phyloP scores from a whole-genome alignment of 2,113 vertebrate species.

The Peromyscus maniculatus region DNA sequence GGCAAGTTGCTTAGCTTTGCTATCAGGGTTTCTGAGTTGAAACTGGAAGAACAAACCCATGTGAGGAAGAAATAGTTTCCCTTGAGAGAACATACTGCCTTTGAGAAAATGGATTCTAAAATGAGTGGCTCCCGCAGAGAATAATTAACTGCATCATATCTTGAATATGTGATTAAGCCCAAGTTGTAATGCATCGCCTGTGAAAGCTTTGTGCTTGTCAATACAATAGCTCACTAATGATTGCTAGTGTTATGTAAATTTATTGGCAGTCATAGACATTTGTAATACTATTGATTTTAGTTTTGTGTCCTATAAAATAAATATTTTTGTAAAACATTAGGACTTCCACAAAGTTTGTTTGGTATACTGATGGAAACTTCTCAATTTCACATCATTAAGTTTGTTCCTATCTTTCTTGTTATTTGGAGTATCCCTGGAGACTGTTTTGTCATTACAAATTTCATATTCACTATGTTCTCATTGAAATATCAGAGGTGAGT shows the following conservation, averaged over 20 bases:
- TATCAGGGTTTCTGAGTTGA: not conserved
- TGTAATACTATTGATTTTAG: not conserved
- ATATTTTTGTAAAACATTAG: not conserved
- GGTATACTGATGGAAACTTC: not conserved
- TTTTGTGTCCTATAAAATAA: not conserved
- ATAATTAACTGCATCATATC: not conserved
- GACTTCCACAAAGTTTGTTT: not conserved
- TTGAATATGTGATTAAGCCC: not conserved
- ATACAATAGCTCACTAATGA: not conserved
- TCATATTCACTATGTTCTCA: not conserved
- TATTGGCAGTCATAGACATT: not conserved
- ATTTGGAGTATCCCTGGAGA: not conserved
- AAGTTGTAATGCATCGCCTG: not conserved
- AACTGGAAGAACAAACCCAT: not conserved
- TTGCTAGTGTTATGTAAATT: not conserved
- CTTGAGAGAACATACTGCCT: not conserved
- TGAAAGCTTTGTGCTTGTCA: not conserved
- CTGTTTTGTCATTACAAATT: not conserved
- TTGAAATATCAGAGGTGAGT: conserved; percentile 2
- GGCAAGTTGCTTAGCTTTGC: not conserved
- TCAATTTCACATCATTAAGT: not conserved
- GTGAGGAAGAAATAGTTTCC: not conserved
- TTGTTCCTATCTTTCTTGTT: not conserved
- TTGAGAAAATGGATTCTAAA: not conserved
- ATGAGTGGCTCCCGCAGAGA: not conserved